Conservation (phyloP, 92 coral and sea anemone genomes). For the Siderastrea radians region DNA sequence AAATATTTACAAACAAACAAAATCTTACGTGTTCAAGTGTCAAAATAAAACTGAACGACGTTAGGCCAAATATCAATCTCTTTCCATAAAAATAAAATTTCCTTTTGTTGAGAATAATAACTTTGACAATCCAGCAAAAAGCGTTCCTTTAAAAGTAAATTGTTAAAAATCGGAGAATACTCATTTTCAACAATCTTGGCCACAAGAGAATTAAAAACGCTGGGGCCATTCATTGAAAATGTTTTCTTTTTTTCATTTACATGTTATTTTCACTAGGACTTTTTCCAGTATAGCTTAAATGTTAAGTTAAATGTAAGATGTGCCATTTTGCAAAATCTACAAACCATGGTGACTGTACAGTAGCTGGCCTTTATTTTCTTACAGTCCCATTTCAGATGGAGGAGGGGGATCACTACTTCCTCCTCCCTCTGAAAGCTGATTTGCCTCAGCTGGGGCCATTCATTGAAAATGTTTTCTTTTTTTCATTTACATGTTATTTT, state of each 20-base stretch:
- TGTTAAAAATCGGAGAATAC: too few relatives aligned
- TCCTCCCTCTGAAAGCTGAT: slow-evolving; percentile 23
- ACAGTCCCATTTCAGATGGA: slow-evolving; percentile 44
- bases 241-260: too few relatives aligned
- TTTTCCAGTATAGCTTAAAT: neutral
- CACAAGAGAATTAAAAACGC: neutral
- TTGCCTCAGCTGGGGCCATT: slow-evolving; percentile 77
- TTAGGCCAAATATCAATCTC: neutral
- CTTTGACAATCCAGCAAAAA: neutral
- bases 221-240: neutral
- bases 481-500: too few relatives aligned
- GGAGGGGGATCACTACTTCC: slow-evolving; percentile 33
- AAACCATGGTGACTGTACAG: neutral
- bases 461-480: too few relatives aligned
- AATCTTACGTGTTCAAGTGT: neutral
- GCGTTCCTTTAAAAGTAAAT: neutral
- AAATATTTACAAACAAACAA: neutral
- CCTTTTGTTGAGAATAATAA: neutral
- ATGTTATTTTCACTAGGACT: too few relatives aligned
- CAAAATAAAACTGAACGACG: neutral
- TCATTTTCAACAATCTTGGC: neutral
- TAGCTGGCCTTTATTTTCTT: neutral
- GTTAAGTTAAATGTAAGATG: too few relatives aligned
- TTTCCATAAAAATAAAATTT: slow-evolving; percentile 17
- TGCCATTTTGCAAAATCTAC: too few relatives aligned